Base-by-base conservation (phyloP, 92 coral and sea anemone species). In the Zoanthus sociatus region DNA sequence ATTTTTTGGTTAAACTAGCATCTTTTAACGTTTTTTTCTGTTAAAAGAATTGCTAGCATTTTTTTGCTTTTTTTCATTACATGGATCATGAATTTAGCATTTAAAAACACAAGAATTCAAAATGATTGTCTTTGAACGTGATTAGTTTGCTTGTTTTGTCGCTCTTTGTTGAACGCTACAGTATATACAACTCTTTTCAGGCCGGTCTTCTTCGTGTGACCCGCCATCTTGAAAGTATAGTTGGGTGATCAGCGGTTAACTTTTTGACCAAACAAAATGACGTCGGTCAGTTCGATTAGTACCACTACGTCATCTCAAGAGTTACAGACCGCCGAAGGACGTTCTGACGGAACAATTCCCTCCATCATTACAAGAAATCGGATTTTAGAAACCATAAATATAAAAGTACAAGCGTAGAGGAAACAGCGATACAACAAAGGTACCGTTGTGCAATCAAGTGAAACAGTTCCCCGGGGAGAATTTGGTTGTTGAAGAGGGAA, bases 351-450 rank as follows among this genome's bases (percentile, higher is more conserved):
- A 21, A 45, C 73, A 68, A 1, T 68, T 68, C 73, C 73, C 73
- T 68, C 37, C 73, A 68, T 68, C 73, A 68, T 68, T 6, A 45
- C 73, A 8, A 68, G 42, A 18, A 68, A 68, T 68, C 44, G 73
- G 73, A 68, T 5, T 18, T 69, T 69, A 69, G 37, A 69, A 69
- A 20, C 73, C 33, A 69, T 31, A 20, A 69, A 45, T 69, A 45
- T n/a, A 51, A 71, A 71, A 71, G 76, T 71, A 31, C 16, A 32
- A 31, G 76, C 76, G 48, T 31, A 71, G 48, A 71, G 76, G 76
- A 71, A 71, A 71, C 76, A 71, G 76, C 44, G 76, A 31, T 71
- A 71, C 76, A 71, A 71, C 76, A 71, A 26, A 71, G 48, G 50
- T 31, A 31, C 76, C 76, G 48, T 71, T 71, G 48, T 33, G 44